phyloP scores from a whole-genome alignment of 2,113 vertebrate species.

The Sebastes fasciatus region DNA sequence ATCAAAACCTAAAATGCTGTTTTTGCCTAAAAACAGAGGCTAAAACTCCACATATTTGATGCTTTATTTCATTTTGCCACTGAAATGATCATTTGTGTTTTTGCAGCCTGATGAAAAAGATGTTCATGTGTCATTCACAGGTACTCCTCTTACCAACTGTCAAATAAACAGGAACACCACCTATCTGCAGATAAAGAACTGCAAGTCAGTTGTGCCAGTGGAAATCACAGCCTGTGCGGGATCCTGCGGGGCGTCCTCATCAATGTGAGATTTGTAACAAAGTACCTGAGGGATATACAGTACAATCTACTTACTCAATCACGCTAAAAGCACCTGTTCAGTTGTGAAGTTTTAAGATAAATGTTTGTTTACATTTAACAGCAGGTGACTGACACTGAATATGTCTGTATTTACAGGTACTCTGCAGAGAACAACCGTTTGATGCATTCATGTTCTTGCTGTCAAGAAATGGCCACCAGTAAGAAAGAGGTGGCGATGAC shows the following conservation, averaged over 20 bases:
- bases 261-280: conserved; percentile 83
- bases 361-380: background rate
- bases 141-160: conserved; percentile 76
- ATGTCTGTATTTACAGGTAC: conserved; percentile 73
- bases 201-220: conserved; percentile 79
- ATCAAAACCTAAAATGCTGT: background rate
- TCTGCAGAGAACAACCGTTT: conserved; percentile 65
- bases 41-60: background rate
- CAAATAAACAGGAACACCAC: conserved; percentile 69
- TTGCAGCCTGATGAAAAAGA: background rate
- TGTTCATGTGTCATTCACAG: conserved; percentile 58
- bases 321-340: background rate
- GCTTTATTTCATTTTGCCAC: background rate
- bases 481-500: conserved; percentile 73
- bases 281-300: background rate
- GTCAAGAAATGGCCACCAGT: conserved; percentile 75
- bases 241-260: conserved; percentile 85
- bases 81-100: background rate
- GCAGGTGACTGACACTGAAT: background rate
- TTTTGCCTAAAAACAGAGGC: background rate
- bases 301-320: background rate
- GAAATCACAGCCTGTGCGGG: conserved; percentile 87
- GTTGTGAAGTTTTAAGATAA: background rate
- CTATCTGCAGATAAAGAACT: conserved; percentile 76
- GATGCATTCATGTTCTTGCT: conserved; percentile 82